Conservation (phyloP, 2,888 invertebrate genomes). For the Mimachlamys varia region DNA sequence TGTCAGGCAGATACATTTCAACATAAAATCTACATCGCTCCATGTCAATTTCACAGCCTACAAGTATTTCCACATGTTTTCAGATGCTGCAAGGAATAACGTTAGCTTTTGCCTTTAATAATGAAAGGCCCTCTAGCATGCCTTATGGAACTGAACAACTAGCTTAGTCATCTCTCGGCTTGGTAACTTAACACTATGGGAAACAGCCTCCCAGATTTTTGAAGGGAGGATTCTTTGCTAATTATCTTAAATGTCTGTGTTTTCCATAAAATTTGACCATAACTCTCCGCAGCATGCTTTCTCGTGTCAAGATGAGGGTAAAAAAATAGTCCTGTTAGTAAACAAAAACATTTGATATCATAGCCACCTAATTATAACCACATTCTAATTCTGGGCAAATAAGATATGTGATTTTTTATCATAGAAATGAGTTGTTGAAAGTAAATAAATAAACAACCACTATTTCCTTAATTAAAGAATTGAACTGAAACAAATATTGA, state of each 20-base stretch:
- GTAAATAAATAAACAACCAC: background rate
- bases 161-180: background rate
- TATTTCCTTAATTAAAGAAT: background rate
- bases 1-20: constrained; percentile 23
- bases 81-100: constrained; percentile 7
- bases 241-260: constrained; percentile 31
- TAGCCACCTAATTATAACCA: background rate
- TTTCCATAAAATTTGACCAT: constrained; percentile 36
- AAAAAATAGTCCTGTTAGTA: background rate
- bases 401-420: background rate
- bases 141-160: background rate
- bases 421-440: background rate
- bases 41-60: constrained; percentile 7
- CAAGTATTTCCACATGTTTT: constrained; percentile 31
- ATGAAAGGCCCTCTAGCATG: background rate
- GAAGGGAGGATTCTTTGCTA: constrained; percentile 29
- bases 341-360: constrained; percentile 34
- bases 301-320: constrained; percentile 8
- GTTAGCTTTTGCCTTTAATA: background rate
- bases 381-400: background rate
- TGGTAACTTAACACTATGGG: constrained; percentile 35
- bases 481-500: background rate
- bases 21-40: constrained; percentile 28
- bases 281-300: constrained; percentile 15
- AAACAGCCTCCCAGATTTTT: background rate